Conservation (phyloP, 1,140 invertebrate genomes). For the Aphidius gifuensis region DNA sequence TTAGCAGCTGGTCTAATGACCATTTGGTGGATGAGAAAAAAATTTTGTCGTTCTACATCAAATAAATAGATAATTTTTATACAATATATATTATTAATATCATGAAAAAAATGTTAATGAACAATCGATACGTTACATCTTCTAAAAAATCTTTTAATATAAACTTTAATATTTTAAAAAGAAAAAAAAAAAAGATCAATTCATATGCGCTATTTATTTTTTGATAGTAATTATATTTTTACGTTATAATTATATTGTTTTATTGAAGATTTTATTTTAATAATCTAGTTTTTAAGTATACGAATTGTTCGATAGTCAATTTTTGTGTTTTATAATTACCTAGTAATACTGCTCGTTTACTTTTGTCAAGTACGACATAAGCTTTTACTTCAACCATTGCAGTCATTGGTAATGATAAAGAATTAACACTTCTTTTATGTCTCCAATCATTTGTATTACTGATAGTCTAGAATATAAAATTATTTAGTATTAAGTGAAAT, state of each 20-base stretch:
- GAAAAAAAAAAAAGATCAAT: too few relatives aligned
- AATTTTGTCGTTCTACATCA: constrained; percentile 45
- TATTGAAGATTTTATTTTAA: too few relatives aligned
- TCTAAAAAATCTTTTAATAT: too few relatives aligned
- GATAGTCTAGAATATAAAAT: constrained; percentile 17
- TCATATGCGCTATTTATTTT: too few relatives aligned
- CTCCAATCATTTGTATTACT: constrained; percentile 47
- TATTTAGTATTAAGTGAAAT: neutral
- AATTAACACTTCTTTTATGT: constrained; percentile 43
- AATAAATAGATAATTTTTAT: constrained; percentile 36
- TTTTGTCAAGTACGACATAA: constrained; percentile 75
- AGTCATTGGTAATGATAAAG: constrained; percentile 62
- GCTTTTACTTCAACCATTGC: constrained; percentile 91
- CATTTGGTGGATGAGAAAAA: constrained; percentile 61
- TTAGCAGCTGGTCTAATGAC: constrained; percentile 59
- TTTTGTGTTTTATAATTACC: constrained; percentile 82
- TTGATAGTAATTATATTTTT: too few relatives aligned
- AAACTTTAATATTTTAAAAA: too few relatives aligned
- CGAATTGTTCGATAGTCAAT: constrained; percentile 84
- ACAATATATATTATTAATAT: neutral
- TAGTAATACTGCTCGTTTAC: constrained; percentile 81
- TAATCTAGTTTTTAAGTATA: constrained; percentile 38
- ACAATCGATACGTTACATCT: neutral
- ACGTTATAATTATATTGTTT: too few relatives aligned
- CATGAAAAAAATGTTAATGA: neutral